Base-by-base conservation (phyloP, 2,797 vertebrate genomes). In the Bradypodion pumilum region DNA sequence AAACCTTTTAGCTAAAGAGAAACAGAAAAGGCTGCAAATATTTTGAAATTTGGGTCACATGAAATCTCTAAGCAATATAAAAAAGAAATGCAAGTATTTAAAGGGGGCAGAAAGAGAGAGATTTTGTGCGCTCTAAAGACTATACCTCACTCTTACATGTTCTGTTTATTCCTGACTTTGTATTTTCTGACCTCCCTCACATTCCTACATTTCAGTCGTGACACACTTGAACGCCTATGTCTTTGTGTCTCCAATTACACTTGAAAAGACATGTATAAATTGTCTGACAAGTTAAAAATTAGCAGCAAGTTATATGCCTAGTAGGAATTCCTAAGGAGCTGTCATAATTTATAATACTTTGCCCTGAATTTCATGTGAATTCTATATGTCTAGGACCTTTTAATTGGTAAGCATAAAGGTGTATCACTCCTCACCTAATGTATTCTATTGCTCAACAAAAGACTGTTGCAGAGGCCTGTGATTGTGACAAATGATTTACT, bases 401-500 rank as follows among this genome's bases (percentile, higher is more conserved):
- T 95, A 93, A 94, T 94, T 86, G 90, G 91, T 91, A 90, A 89
- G 72, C 90, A 85, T 94, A 93, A 96, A 96, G 95, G 95, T 96
- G 90, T 94, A 94, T 95, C 93, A 95, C 95, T 93, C 93, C 95
- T 94, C 94, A 92, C 93, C 92, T 95, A 95, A 95, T 96, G 95
- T 92, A 95, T 96, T 95, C 92, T 92, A 88, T 93, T 89, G 89
- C 90, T 95, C 95, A 92, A 96, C 95, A 95, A 96, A 96, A 96
- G 95, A 94, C 95, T 94, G 95, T 94, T 94, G 95, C 94, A 93
- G 94, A 88, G 89, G 92, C 92, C 93, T 87, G 91, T 95, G 96
- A 97, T 96, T 95, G 96, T 96, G 96, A 97, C 96, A 96, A 96
- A 97, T 96, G 96, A 96, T 96, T 96, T 96, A 96, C 95, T 96